These are phyloP conservation scores for Halcyon chelicuti DNA, from an alignment of 2,797 vertebrate species.

Conservation along the genomic window DNA sequence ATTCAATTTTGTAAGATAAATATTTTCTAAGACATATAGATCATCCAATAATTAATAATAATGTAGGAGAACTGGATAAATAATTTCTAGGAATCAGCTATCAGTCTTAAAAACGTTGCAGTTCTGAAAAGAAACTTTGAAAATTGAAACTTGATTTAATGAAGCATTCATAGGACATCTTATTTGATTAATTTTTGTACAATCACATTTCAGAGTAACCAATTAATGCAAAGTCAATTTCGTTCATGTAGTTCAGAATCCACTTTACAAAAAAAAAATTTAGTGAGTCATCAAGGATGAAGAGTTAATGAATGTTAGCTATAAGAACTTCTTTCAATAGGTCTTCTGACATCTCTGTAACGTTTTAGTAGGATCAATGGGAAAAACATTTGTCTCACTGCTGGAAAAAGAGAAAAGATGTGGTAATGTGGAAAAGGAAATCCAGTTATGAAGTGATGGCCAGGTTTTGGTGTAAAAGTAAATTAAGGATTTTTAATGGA, in stretches of 20 bases:
- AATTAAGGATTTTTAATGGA: neutral
- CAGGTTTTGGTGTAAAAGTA: neutral
- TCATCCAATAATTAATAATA: constrained; percentile 46
- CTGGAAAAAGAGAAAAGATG: neutral
- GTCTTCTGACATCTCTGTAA: neutral
- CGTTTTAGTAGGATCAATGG: neutral
- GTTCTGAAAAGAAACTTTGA: constrained; percentile 40
- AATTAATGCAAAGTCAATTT: neutral
- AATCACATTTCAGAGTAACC: neutral
- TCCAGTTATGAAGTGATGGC: neutral
- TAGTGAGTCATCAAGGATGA: constrained; percentile 4
- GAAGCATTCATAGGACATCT: constrained; percentile 12
- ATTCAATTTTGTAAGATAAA: constrained; percentile 43
- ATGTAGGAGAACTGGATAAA: constrained; percentile 18
- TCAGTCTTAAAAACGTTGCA: constrained; percentile 33
- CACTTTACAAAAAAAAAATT: neutral
- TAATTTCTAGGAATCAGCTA: constrained; percentile 30
- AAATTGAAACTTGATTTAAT: constrained; percentile 68
- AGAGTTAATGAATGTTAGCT: neutral
- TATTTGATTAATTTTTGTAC: constrained; percentile 32
- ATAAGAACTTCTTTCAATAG: constrained; percentile 5
- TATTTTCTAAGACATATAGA: constrained; percentile 33
- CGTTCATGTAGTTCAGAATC: neutral
- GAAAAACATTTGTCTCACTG: neutral
- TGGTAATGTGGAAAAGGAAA: neutral